Percentiles rank a stretch among this genome's conserved stretches.
Evolutionary conservation across 2,888 invertebrate species (phyloP).

Genomic region (Agrotis segetum): DNA sequence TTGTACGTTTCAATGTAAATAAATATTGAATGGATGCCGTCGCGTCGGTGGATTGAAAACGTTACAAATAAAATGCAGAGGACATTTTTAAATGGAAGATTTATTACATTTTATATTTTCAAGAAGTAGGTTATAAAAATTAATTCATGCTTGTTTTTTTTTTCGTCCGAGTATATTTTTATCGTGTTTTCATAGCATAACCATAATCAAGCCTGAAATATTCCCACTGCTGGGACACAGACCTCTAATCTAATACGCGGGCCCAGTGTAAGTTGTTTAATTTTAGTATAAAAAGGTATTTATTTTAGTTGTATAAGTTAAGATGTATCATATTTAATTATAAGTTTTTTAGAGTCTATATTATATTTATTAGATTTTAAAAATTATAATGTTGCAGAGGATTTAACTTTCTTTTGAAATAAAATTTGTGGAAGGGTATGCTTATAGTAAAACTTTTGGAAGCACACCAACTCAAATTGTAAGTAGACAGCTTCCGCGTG

Average conservation of each 20-base stretch:
- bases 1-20: conserved; percentile 34
- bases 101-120: neutral
- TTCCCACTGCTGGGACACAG: too few species aligned
- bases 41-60: conserved; percentile 9
- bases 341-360: too few species aligned
- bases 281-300: too few species aligned
- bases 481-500: neutral
- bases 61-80: conserved; percentile 20
- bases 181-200: too few species aligned
- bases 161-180: too few species aligned
- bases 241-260: too few species aligned
- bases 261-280: too few species aligned
- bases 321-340: too few species aligned
- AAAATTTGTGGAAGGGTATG: neutral
- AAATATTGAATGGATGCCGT: conserved; percentile 36
- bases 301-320: too few species aligned
- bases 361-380: too few species aligned
- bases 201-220: too few species aligned
- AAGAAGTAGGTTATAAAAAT: neutral
- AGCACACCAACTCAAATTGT: neutral
- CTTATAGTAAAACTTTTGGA: conserved; percentile 9
- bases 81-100: conserved; percentile 13
- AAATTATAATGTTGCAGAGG: too few species aligned
- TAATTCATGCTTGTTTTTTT: neutral
- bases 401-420: conserved; percentile 6